Base-by-base conservation (phyloP, 2,888 invertebrate genomes). In the Tricholauxania praeusta region DNA sequence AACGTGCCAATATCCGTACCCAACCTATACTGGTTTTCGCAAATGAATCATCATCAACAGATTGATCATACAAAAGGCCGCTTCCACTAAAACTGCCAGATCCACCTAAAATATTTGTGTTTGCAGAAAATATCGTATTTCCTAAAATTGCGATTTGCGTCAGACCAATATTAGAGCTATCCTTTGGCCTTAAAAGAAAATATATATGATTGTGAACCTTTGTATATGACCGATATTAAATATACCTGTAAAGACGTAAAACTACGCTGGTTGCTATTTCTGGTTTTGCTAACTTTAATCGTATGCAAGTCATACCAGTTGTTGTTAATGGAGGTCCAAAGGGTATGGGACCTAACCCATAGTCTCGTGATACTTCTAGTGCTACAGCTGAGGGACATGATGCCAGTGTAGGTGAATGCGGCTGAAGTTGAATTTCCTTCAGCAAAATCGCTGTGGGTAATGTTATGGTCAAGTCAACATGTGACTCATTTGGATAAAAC, bases 311-410 rank as follows among this genome's bases (percentile, higher is more conserved):
- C 88, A 95, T 91, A 73, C 97, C 96, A 75, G 94, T 93, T 4
- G 96, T 96, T 77, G 92, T 91, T 85, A 96, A 91, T 1, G 96
- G 96, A 28, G 95, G 93, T 77, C 95, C 94, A 47, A 96, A 91
- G 3, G 97, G 96, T 3, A 94, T 92, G 39, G 95, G 89, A 7
- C 93, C 92, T 22, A 92, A 89, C 63, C 93, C 93, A 72, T 93
- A 93, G 86, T 96, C 95, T 0, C 95, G 91, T 1, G 95, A 92
- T 72, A 93, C 92, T 87, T 97, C 97, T 74, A 97, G 89, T 14
- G 94, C 94, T 28, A 97, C 95, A 5, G 94, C 95, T 64, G 95
- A 94, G 0, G 97, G 97, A 80, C 96, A 96, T 1, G 96, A 94
- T 53, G 94, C 93, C 59, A 96, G 89, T 47, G 94, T 93, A n/a